Conservation (phyloP, 2,113 vertebrate genomes). For the Catharus minimus region DNA sequence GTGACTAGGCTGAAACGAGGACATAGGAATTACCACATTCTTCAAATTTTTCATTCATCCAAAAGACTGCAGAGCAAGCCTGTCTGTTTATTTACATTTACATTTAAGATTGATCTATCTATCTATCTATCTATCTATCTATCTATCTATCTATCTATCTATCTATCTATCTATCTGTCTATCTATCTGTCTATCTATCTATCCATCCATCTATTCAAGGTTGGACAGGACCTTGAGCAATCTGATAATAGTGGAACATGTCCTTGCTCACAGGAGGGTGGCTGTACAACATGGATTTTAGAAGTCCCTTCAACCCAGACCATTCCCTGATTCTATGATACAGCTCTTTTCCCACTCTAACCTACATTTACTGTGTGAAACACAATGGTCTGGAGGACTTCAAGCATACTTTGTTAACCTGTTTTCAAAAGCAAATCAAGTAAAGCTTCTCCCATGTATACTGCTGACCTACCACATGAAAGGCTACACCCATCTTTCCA, state of each 20-base stretch:
- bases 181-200: not conserved
- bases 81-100: not conserved
- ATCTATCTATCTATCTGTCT: not conserved
- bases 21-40: not conserved
- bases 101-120: not conserved
- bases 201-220: not conserved
- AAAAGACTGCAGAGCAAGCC: not conserved
- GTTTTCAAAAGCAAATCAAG: conserved; percentile 47
- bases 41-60: not conserved
- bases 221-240: not conserved
- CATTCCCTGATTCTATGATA: not conserved
- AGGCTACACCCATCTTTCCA: conserved; percentile 59
- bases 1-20: not conserved
- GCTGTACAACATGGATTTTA: not conserved
- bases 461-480: conserved; percentile 40
- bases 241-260: not conserved
- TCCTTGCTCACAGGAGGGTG: not conserved
- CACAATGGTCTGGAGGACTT: not conserved
- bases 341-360: not conserved
- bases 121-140: not conserved
- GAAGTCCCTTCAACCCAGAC: not conserved
- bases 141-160: not conserved
- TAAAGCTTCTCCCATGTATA: not conserved
- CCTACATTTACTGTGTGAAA: not conserved
- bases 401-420: not conserved